Evolutionary conservation across 37 sponge, comb jelly and placozoan species (phyloP).

Genomic region (Bolinopsis microptera): DNA sequence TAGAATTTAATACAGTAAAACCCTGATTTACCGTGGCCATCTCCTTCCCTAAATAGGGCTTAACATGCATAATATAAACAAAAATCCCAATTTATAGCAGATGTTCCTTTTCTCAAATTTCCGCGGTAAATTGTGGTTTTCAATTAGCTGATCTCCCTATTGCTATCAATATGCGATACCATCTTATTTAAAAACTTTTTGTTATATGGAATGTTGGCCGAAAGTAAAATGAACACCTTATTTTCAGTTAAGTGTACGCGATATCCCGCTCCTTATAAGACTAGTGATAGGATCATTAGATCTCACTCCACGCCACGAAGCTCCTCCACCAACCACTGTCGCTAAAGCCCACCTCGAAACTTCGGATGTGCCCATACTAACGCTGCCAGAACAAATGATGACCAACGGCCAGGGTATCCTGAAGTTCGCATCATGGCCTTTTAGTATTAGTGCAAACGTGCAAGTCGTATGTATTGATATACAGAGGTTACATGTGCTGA

Average conservation of each 20-base stretch:
- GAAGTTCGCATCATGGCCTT: conserved; percentile 55
- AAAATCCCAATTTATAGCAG: no score
- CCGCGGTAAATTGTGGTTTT: no score
- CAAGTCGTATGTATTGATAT: conserved; percentile 35
- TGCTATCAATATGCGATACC: no score
- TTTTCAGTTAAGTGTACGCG: conserved; percentile 46
- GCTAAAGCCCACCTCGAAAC: conserved; percentile 42
- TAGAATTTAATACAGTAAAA: no score
- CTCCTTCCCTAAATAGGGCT: no score
- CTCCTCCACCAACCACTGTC: conserved; percentile 44
- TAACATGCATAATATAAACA: no score
- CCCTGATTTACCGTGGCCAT: no score
- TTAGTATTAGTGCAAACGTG: conserved; percentile 48
- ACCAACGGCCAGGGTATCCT: conserved; percentile 42
- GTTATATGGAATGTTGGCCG: no score
- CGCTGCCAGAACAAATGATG: conserved; percentile 55
- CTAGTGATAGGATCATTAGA: conserved; percentile 54
- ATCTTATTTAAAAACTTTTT: no score
- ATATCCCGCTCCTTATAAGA: conserved; percentile 34
- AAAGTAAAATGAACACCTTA: no score
- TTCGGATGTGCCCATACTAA: conserved; percentile 39
- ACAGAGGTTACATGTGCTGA: conserved; percentile 36
- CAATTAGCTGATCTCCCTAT: no score
- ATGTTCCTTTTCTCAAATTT: no score
- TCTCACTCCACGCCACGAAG: conserved; percentile 50